These are phyloP conservation scores for Norana najaformis DNA, from an alignment of 2,888 invertebrate species.

Conservation along the genomic window DNA sequence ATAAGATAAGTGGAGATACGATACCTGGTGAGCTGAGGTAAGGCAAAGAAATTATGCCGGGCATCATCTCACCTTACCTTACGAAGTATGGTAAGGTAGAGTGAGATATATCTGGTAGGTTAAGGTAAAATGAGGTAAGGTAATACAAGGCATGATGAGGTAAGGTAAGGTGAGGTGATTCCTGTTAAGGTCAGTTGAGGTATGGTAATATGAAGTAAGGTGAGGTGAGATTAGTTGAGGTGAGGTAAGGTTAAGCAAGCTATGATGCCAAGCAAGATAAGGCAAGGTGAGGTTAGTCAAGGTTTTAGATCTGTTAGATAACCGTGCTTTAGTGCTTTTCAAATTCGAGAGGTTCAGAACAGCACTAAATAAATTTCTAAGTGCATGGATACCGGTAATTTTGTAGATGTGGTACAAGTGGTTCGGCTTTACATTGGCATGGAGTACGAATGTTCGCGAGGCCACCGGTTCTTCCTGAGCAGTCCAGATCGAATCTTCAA, in stretches of 20 bases:
- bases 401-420: slow-evolving; percentile 47
- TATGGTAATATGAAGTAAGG: background rate
- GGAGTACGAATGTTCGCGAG: slow-evolving; percentile 95
- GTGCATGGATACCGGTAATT: background rate
- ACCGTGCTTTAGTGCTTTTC: background rate
- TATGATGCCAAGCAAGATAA: no score
- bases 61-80: background rate
- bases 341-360: background rate
- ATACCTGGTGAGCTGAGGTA: background rate
- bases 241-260: background rate
- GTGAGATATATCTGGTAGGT: background rate
- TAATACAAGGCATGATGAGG: background rate
- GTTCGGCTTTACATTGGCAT: slow-evolving; percentile 73
- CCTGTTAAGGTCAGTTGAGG: background rate
- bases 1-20: background rate
- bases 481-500: slow-evolving; percentile 81
- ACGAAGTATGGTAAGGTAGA: background rate
- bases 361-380: background rate
- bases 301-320: background rate
- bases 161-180: background rate
- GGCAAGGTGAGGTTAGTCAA: background rate
- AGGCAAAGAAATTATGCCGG: background rate
- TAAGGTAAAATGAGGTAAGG: background rate
- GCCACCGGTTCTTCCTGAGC: slow-evolving; percentile 92
- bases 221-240: background rate